These are phyloP conservation scores for Macrochelys suwanniensis DNA, from an alignment of 2,797 vertebrate species.

Conservation along the genomic window DNA sequence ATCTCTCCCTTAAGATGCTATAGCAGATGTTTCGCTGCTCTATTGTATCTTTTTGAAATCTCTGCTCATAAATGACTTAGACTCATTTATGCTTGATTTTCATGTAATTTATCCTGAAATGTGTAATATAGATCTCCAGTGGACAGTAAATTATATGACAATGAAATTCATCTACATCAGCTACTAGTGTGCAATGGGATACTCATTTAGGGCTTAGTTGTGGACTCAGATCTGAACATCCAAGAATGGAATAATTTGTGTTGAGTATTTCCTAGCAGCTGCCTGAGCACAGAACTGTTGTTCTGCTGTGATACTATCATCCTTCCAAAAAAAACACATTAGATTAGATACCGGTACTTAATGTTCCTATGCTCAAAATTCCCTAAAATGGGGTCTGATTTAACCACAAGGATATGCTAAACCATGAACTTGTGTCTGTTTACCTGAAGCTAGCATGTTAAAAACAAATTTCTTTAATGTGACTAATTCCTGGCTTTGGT, in stretches of 20 bases:
- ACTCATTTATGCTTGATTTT: conserved; percentile 52
- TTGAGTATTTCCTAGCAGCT: conserved; percentile 25
- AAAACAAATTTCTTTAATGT: neutral
- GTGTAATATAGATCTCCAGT: conserved; percentile 35
- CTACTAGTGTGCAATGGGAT: conserved; percentile 5
- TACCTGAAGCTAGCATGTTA: neutral
- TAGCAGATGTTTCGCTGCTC: conserved; percentile 19
- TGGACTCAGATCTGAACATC: conserved; percentile 15
- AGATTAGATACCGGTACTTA: neutral
- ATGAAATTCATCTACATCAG: conserved; percentile 45
- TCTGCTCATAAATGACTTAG: conserved; percentile 35
- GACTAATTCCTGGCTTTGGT: neutral
- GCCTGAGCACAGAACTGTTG: neutral
- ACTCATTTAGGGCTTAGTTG: conserved; percentile 33
- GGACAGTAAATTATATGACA: conserved; percentile 36
- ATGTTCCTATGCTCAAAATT: conserved; percentile 18
- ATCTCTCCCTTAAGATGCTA: conserved; percentile 1
- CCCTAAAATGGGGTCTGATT: neutral
- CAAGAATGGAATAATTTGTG: conserved; percentile 27
- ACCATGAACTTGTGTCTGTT: neutral
- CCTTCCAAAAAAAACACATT: neutral
- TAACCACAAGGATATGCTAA: neutral
- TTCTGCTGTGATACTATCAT: neutral
- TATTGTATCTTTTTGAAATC: conserved; percentile 11
- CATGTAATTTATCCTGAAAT: conserved; percentile 51